Percentiles rank a stretch among this genome's conserved stretches.
phyloP scores from a whole-genome alignment of 23 tunicate genomes.

The Oikopleura vanhoeffeni region DNA sequence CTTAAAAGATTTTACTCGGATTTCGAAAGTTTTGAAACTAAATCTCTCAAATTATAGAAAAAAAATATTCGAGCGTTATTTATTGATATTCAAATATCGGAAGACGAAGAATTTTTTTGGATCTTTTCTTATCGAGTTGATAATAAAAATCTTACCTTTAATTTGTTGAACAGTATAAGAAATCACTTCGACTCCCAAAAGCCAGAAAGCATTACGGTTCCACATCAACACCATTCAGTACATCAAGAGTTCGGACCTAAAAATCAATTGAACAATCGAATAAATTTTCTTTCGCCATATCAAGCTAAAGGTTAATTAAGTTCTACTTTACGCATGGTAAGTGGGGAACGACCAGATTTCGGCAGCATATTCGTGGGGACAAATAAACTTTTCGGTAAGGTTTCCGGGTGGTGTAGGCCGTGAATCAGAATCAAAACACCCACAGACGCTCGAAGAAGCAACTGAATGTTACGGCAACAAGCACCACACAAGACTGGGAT shows the following conservation, averaged over 20 bases:
- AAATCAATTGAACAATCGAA: no score
- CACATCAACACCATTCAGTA: constrained; percentile 27
- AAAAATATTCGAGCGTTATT: no score
- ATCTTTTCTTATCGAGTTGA: no score
- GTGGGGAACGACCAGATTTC: constrained; percentile 16
- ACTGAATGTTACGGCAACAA: constrained; percentile 62
- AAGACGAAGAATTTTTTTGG: no score
- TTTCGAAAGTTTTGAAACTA: no score
- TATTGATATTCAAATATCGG: no score
- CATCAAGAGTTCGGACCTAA: constrained; percentile 51
- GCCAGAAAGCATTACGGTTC: constrained; percentile 71
- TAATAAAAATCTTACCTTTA: no score
- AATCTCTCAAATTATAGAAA: no score
- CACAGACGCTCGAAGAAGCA: constrained; percentile 45
- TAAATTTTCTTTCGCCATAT: no score
- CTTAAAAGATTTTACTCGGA: no score
- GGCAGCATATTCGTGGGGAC: constrained; percentile 54
- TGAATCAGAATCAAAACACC: constrained; percentile 65
- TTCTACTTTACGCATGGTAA: constrained; percentile 6
- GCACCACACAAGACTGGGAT: constrained; percentile 86
- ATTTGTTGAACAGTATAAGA: constrained; percentile 81
- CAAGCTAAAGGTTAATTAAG: no score
- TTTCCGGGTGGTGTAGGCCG: constrained; percentile 80
- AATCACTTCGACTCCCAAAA: constrained; percentile 71
- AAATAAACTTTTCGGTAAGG: constrained; percentile 66